A percentile compares a stretch with the other conserved stretches of the same genome.
These are phyloP conservation scores for Gopherus evgoodei DNA, from an alignment of 2,113 vertebrate genomes.

Conservation along the genomic window DNA sequence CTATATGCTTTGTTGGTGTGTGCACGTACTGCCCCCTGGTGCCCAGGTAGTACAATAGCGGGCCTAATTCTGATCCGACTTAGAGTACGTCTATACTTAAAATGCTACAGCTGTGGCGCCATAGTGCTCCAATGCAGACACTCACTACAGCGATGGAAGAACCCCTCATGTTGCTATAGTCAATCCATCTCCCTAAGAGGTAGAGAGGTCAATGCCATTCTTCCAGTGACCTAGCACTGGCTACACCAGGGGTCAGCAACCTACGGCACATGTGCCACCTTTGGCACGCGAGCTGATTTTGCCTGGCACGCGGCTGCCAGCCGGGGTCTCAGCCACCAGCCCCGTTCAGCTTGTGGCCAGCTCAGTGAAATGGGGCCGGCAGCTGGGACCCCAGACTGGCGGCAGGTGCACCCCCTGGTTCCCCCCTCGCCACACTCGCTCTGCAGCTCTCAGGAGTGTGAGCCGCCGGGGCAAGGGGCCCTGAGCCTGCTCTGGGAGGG, in stretches of 20 bases:
- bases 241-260: not conserved
- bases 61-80: not conserved
- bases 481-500: too few relatives aligned
- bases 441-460: too few relatives aligned
- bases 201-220: not conserved
- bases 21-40: not conserved
- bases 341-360: too few relatives aligned
- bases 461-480: too few relatives aligned
- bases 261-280: too few relatives aligned
- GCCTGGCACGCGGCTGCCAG: too few relatives aligned
- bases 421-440: too few relatives aligned
- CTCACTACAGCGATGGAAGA: not conserved
- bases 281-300: too few relatives aligned
- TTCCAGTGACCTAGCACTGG: not conserved
- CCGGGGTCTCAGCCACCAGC: too few relatives aligned
- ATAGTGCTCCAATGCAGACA: not conserved
- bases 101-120: not conserved
- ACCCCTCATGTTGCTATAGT: not conserved
- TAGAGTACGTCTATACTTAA: not conserved
- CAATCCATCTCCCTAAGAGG: not conserved
- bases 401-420: too few relatives aligned
- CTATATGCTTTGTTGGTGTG: not conserved
- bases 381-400: too few relatives aligned
- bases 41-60: not conserved
- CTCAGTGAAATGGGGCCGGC: too few relatives aligned